phyloP scores from a whole-genome alignment of 2,113 vertebrate genomes.

The Hassar affinis region DNA sequence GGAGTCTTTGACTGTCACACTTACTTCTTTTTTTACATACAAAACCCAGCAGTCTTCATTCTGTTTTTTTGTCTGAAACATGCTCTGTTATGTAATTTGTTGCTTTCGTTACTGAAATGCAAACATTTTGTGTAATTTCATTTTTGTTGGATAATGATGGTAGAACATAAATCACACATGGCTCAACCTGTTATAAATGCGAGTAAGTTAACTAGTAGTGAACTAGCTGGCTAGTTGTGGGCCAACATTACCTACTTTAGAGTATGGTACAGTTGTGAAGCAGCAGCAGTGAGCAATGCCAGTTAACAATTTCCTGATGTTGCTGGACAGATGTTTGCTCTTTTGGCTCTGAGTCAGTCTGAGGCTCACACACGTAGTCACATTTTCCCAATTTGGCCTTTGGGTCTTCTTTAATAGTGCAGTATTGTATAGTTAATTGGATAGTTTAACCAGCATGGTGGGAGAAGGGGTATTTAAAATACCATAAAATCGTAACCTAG shows the following conservation, averaged over 20 bases:
- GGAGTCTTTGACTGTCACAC: too few relatives aligned
- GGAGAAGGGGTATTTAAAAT: background rate
- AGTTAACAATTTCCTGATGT: slow-evolving; percentile 5
- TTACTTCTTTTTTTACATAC: too few relatives aligned
- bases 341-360: background rate
- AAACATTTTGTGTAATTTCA: too few relatives aligned
- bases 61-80: too few relatives aligned
- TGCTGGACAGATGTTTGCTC: slow-evolving; percentile 12
- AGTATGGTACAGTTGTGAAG: background rate
- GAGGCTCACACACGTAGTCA: background rate
- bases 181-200: background rate
- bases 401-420: background rate
- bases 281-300: background rate
- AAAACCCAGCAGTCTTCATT: too few relatives aligned
- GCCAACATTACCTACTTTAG: background rate
- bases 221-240: background rate
- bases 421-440: background rate
- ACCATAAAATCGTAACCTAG: background rate
- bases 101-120: too few relatives aligned
- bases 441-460: background rate
- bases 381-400: background rate
- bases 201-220: background rate
- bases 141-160: too few relatives aligned
- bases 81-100: too few relatives aligned
- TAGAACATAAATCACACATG: background rate